Evolutionary conservation across 2,888 invertebrate species (phyloP).

Genomic region (Hartigia nigra): DNA sequence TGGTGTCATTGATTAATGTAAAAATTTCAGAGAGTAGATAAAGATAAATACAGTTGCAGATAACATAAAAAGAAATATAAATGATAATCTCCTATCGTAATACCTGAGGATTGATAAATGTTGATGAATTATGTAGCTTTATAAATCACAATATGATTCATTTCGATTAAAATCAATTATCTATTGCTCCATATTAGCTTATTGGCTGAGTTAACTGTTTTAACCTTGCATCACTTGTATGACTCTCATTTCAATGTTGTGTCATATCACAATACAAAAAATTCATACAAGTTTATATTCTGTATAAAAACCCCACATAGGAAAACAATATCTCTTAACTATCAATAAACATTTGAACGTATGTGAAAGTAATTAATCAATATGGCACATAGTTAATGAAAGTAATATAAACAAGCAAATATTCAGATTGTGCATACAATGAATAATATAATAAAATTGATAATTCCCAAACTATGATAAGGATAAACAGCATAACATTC

Average conservation of each 20-base stretch:
- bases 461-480: not conserved
- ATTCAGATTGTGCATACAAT: not conserved
- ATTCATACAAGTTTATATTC: not conserved
- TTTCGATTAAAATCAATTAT: conserved; percentile 16
- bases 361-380: not conserved
- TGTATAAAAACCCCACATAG: not conserved
- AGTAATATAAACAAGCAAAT: not conserved
- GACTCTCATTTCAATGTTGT: conserved; percentile 14
- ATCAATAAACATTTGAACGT: not conserved
- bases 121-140: not conserved
- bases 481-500: not conserved
- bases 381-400: not conserved
- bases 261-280: not conserved
- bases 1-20: not conserved
- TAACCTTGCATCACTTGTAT: conserved; percentile 17
- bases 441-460: not conserved
- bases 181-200: conserved; percentile 16
- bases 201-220: conserved; percentile 17
- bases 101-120: not conserved
- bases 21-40: conserved; percentile 1
- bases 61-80: not conserved
- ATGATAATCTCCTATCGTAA: not conserved
- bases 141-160: conserved; percentile 16
- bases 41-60: not conserved
- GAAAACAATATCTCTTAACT: not conserved